These are phyloP conservation scores for Sphenodon punctatus DNA, from an alignment of 2,797 vertebrate species.

Conservation along the genomic window DNA sequence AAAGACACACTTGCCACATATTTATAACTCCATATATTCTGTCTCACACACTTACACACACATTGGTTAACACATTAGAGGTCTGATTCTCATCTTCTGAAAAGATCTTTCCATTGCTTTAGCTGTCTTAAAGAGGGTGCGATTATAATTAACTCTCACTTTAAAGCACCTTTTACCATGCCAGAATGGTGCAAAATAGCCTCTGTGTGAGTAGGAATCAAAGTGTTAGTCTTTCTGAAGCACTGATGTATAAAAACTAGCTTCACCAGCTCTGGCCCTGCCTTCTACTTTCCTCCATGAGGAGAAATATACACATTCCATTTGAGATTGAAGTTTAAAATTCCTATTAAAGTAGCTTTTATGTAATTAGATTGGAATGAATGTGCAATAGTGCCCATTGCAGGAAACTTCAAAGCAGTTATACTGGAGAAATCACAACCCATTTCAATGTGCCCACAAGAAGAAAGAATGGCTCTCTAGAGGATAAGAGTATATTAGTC, in stretches of 20 bases:
- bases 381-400: conserved; percentile 41
- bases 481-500: conserved; percentile 67
- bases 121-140: too few species aligned
- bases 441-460: conserved; percentile 62
- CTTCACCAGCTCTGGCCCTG: conserved; percentile 6
- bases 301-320: conserved; percentile 47
- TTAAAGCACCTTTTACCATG: neutral
- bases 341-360: conserved; percentile 58
- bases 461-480: conserved; percentile 59
- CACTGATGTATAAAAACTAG: neutral
- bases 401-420: conserved; percentile 52
- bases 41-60: too few species aligned
- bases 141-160: neutral
- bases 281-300: neutral
- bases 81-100: too few species aligned
- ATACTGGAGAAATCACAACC: conserved; percentile 49
- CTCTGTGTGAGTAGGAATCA: too few species aligned
- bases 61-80: neutral
- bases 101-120: too few species aligned
- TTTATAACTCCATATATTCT: too few species aligned
- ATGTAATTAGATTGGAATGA: conserved; percentile 66
- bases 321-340: conserved; percentile 29
- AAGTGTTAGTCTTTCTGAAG: neutral
- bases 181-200: too few species aligned
- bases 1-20: too few species aligned